phyloP scores from a whole-genome alignment of 2,797 vertebrate genomes.

The Tragelaphus oryx region DNA sequence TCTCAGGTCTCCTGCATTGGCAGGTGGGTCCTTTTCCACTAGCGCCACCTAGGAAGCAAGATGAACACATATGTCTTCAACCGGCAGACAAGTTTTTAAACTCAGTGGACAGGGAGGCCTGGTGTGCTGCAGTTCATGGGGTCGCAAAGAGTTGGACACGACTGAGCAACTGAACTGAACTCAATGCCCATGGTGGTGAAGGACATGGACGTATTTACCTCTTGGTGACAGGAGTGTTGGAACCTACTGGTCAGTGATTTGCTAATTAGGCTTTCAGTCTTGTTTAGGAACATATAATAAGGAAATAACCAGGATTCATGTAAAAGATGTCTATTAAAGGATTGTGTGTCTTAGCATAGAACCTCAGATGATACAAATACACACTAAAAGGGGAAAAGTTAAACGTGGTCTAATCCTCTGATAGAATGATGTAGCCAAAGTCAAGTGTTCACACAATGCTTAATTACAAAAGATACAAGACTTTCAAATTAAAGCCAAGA shows the following conservation, averaged over 20 bases:
- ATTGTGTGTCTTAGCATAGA: not conserved
- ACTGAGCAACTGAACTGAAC: too few species aligned
- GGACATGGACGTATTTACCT: not conserved
- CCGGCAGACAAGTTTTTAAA: not conserved
- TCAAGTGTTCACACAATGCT: not conserved
- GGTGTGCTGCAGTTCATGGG: too few species aligned
- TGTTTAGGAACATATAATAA: not conserved
- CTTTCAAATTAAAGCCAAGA: constrained; percentile 13
- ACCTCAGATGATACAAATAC: not conserved
- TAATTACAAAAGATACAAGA: not conserved
- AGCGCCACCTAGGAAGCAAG: not conserved
- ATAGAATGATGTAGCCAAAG: not conserved
- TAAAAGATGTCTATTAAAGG: constrained; percentile 7
- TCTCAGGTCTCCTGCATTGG: not conserved
- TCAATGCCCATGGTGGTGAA: not conserved
- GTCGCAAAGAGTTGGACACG: fast-evolving
- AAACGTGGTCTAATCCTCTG: not conserved
- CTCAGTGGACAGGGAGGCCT: not conserved
- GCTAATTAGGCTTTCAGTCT: not conserved
- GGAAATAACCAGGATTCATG: not conserved
- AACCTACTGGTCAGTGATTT: not conserved
- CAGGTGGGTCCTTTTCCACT: not conserved
- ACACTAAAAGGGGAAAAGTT: not conserved
- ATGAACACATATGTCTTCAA: not conserved
- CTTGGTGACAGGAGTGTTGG: not conserved